Percentiles rank a stretch among this genome's conserved stretches.
Conservation (phyloP, 2,797 vertebrate genomes). For the Tolypeutes matacus region DNA sequence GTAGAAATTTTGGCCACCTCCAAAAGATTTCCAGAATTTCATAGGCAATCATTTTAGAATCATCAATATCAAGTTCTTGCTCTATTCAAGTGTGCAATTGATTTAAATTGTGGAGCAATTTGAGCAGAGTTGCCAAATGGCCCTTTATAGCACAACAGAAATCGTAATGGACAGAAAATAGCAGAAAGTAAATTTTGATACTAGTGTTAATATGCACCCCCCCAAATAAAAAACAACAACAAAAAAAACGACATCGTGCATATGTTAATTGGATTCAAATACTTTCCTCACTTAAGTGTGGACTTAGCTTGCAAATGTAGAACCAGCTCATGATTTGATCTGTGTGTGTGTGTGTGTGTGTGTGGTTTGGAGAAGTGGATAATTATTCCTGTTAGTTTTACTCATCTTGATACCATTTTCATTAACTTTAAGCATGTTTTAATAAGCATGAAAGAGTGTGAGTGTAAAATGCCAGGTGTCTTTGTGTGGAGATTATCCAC, state of each 20-base stretch:
- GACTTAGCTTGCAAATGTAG: conserved; percentile 63
- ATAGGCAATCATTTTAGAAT: conserved; percentile 54
- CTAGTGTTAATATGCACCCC: not conserved
- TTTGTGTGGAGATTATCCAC: conserved; percentile 75
- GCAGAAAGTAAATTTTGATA: conserved; percentile 53
- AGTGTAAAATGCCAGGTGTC: conserved; percentile 65
- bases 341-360: conserved; percentile 70
- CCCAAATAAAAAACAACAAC: not conserved
- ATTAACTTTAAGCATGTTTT: conserved; percentile 85
- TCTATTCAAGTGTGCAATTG: conserved; percentile 32
- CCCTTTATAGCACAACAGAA: not conserved
- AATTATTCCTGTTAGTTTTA: conserved; percentile 59
- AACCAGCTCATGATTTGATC: conserved; percentile 41
- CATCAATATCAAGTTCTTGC: not conserved
- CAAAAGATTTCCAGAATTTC: conserved; percentile 44
- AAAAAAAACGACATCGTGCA: conserved; percentile 45
- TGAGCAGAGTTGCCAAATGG: conserved; percentile 51
- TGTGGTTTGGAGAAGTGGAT: conserved; percentile 35
- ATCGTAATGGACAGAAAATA: conserved; percentile 61
- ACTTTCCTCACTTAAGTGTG: conserved; percentile 64
- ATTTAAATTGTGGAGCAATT: conserved; percentile 27
- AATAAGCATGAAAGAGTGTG: conserved; percentile 85
- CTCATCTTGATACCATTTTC: conserved; percentile 65
- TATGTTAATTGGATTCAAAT: conserved; percentile 59
- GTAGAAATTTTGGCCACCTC: conserved; percentile 32